These are phyloP conservation scores for Pimpla rufipes DNA, from an alignment of 2,888 invertebrate genomes.

Conservation along the genomic window DNA sequence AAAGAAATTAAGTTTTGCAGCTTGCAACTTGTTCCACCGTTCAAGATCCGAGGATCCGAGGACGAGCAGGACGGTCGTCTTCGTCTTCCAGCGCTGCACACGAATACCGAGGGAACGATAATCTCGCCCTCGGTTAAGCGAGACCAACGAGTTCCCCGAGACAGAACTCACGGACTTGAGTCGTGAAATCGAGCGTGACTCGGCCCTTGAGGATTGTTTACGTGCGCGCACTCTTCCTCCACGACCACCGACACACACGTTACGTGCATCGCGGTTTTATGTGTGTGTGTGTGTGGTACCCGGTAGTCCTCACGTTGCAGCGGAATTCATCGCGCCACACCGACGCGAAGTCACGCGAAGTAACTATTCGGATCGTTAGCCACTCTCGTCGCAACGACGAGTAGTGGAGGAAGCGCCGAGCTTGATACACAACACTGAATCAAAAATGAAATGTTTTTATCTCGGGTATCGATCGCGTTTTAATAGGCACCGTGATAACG, in stretches of 20 bases:
- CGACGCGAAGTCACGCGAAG: not conserved
- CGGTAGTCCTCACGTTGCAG: constrained; percentile 44
- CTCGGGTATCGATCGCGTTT: too few relatives aligned
- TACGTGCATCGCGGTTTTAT: not conserved
- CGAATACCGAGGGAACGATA: constrained; percentile 52
- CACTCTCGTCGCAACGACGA: not conserved
- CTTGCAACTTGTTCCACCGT: not conserved
- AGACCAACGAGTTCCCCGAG: constrained; percentile 64
- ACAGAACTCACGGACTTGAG: constrained; percentile 42
- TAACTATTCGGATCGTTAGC: not conserved
- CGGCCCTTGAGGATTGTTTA: constrained; percentile 39
- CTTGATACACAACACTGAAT: not conserved
- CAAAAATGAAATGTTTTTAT: too few relatives aligned
- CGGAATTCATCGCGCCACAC: constrained; percentile 13
- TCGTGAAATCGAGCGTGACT: constrained; percentile 66
- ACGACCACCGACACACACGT: constrained; percentile 38
- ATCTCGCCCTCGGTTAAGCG: constrained; percentile 60
- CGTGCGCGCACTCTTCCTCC: constrained; percentile 35
- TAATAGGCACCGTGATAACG: too few relatives aligned
- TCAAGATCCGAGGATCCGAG: too few relatives aligned
- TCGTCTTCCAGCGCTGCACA: constrained; percentile 24
- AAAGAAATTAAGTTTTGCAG: not conserved
- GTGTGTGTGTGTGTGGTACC: constrained; percentile 16
- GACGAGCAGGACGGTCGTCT: too few relatives aligned
- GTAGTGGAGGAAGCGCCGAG: not conserved